A percentile compares a stretch with the other conserved stretches of the same genome.
Evolutionary conservation across 64 coral and sea anemone genomes (phyloP).

Genomic region (Actinia equina): DNA sequence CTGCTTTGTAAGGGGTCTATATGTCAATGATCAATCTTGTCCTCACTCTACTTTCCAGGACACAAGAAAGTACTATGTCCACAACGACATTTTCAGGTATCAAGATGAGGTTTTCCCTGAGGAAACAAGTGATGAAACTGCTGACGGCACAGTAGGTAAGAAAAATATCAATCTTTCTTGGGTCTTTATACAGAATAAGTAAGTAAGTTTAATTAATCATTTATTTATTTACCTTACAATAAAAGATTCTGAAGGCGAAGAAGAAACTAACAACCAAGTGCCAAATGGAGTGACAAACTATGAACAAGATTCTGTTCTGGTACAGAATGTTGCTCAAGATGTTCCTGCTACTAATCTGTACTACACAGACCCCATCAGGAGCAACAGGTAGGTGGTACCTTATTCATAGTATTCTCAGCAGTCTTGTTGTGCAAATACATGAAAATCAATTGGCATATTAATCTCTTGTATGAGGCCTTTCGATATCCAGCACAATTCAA

Average conservation of each 20-base stretch:
- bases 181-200: too few relatives aligned
- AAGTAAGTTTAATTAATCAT: background rate
- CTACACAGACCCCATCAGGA: conserved; percentile 42
- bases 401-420: background rate
- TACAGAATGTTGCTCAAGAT: conserved; percentile 41
- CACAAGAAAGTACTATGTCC: conserved; percentile 92
- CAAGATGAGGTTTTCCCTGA: conserved; percentile 96
- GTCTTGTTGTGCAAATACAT: too few relatives aligned
- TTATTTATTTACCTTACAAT: background rate
- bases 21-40: background rate
- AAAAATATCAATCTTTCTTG: background rate
- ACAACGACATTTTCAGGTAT: conserved; percentile 99
- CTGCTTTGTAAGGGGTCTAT: too few relatives aligned
- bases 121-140: conserved; percentile 94
- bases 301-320: conserved; percentile 34
- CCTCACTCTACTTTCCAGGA: conserved; percentile 34
- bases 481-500: too few relatives aligned
- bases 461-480: too few relatives aligned
- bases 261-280: conserved; percentile 56
- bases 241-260: conserved; percentile 86
- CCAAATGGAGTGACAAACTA: conserved; percentile 66
- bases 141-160: conserved; percentile 91
- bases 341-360: conserved; percentile 25
- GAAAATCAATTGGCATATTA: too few relatives aligned
- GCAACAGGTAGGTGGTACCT: conserved; percentile 39